These are phyloP conservation scores for Leptopilina clavipes DNA, from an alignment of 1,140 invertebrate species.

Conservation along the genomic window DNA sequence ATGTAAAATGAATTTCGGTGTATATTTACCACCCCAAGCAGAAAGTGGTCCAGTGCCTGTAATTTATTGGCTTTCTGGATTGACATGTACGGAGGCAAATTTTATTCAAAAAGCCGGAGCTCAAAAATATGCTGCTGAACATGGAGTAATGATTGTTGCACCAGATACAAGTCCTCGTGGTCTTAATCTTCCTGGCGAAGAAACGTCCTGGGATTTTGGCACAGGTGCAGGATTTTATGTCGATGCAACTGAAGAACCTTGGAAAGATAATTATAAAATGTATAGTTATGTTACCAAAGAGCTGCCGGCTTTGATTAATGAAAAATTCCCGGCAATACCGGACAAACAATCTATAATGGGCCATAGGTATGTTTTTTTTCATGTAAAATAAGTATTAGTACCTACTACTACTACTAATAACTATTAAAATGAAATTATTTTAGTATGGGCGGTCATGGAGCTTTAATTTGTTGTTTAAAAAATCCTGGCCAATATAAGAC, in stretches of 20 bases:
- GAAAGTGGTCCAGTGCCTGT: constrained; percentile 83
- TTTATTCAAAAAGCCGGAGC: constrained; percentile 96
- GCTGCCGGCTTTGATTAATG: constrained; percentile 85
- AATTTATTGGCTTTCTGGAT: constrained; percentile 94
- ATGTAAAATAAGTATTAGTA: constrained; percentile 68
- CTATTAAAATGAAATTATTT: constrained; percentile 58
- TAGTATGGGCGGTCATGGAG: constrained; percentile 98
- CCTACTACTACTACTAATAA: too few relatives aligned
- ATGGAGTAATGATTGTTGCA: constrained; percentile 89
- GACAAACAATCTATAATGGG: constrained; percentile 88
- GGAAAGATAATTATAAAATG: constrained; percentile 97
- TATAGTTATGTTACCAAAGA: constrained; percentile 97
- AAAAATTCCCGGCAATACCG: constrained; percentile 81
- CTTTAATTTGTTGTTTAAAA: constrained; percentile 92
- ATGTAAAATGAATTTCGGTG: constrained; percentile 95
- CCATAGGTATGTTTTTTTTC: constrained; percentile 78
- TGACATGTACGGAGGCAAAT: constrained; percentile 97
- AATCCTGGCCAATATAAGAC: constrained; percentile 93
- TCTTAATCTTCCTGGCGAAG: constrained; percentile 91
- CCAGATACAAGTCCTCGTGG: constrained; percentile 98
- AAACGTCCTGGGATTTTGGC: constrained; percentile 95
- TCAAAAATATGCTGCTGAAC: constrained; percentile 89
- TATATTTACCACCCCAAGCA: constrained; percentile 89
- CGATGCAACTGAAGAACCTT: constrained; percentile 92
- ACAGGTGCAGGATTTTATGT: constrained; percentile 97